Evolutionary conservation across 2,797 vertebrate genomes (phyloP), one percentile per base, ranked within the genome.

Genomic region (Scolopax rusticola): DNA sequence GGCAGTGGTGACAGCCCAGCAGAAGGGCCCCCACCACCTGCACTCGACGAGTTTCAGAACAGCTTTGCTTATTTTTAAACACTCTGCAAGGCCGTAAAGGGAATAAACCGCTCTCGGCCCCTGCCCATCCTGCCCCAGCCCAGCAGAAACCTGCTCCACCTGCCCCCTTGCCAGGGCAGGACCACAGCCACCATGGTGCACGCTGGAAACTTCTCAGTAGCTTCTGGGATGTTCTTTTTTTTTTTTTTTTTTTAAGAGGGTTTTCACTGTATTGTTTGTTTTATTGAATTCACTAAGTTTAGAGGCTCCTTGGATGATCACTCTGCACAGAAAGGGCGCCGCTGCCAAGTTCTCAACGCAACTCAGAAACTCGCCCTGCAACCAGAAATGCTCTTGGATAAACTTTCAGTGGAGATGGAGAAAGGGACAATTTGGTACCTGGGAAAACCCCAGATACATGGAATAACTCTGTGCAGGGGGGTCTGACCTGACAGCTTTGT

Each of bases 61-160:
- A 54, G 63, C 43, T 91, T 67, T 14, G 8, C 32, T 87, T 89
- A 73, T 94, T 92, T 95, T 94, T 96, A 82, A 93, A 41, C 59
- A 4, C 65, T 8, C 32, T 20, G 54, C 54, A 8, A 50, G 0
- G 3, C 60, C 27, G 3, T 5, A 15, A n/a, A 27, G 75, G 9
- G 68, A 94, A 73, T 23, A n/a, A 91, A 73, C 75, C 4, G 38
- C 69, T 64, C 13, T 24, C 13, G 1, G 27, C 12, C 38, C 23
- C 33, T 1, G 3, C 33, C 51, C 4, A 1, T 32, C 67, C 60
- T 4, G 10, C 28, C 57, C 38, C 50, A 45, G 65, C 41, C 82
- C 4, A 0, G 48, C 23, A 77, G 21, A 63, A 51, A 41, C 15
- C n/a, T 0, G 1, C 41, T 45, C 24, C 4, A 0, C 24, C 41